Evolutionary conservation across 1,140 invertebrate species (phyloP).

Genomic region (Lepidurus apus): DNA sequence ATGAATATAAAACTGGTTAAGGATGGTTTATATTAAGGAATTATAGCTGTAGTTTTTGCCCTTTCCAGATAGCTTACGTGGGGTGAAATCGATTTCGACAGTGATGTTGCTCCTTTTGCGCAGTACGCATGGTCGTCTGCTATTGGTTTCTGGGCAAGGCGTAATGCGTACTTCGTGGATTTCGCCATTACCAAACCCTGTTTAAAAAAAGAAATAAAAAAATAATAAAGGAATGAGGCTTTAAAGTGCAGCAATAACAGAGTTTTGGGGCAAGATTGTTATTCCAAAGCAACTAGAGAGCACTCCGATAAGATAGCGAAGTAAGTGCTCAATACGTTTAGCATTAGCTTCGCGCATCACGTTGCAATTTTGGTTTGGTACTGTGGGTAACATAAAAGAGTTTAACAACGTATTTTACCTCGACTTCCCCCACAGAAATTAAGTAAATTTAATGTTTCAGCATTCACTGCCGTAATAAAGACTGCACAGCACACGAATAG

Average conservation of each 20-base stretch:
- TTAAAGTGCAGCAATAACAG: neutral
- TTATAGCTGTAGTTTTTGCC: neutral
- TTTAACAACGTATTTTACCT: neutral
- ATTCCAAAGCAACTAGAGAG: too few relatives aligned
- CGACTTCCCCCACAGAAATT: conserved; percentile 5
- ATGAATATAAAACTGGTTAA: neutral
- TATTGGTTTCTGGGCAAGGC: conserved; percentile 33
- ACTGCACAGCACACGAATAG: neutral
- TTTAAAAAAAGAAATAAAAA: neutral
- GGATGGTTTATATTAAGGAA: neutral
- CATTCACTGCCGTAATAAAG: neutral
- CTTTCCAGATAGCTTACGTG: conserved; percentile 30
- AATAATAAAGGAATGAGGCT: too few relatives aligned
- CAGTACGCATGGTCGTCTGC: conserved; percentile 31
- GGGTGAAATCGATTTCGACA: conserved; percentile 34
- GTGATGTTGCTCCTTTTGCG: conserved; percentile 32
- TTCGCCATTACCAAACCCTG: conserved; percentile 31
- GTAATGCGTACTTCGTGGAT: conserved; percentile 34
- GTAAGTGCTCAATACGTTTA: too few relatives aligned
- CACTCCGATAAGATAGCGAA: too few relatives aligned
- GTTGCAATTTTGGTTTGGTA: too few relatives aligned
- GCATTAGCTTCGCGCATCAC: too few relatives aligned
- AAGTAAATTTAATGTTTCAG: conserved; percentile 23
- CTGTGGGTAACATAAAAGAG: neutral
- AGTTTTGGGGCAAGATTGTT: neutral